Evolutionary conservation across 2,888 invertebrate species (phyloP), one percentile per base, ranked within the genome.

Genomic region (Anagyrus pseudococci): DNA sequence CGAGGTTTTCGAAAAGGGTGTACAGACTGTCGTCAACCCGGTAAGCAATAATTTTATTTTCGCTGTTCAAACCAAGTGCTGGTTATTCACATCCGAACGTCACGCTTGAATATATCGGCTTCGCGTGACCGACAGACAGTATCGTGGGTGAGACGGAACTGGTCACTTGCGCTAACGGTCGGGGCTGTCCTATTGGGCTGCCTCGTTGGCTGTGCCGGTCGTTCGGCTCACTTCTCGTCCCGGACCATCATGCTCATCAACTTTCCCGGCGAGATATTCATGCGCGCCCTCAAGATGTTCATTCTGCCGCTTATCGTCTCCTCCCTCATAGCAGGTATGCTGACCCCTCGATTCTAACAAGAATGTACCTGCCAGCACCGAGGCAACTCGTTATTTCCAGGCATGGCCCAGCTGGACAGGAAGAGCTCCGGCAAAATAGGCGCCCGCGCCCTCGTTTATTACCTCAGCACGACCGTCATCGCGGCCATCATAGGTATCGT

Each of bases 241-340:
- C 82, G 84, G 62, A 80, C 84, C 43, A 83, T 88, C 58, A 83
- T 84, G 81, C 79, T 88, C 46, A 82, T 89, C 64, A 83, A 84
- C 48, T 89, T 89, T 74, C 88, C 88, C 1, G 89, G 89, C 73
- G 88, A 89, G 70, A 81, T 89, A 8, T 83, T 89, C 58, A 88
- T 89, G 87, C 80, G 88, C 64, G 83, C 87, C 78, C 80, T 89
- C 61, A 89, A 89, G 78, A 87, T 89, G 87, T 84, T 89, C 71
- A 88, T 89, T 68, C 81, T 89, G 23, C 89, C 89, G 7, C 84
- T 89, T 55, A 88, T 89, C 69, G 83, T 88, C 47, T 87, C 87
- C 33, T 87, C 87, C 56, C 82, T 89, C 54, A 85, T 88, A 58
- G 83, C 87, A 70, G 87, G 87, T 86, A 71, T 68, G 17, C n/a